Evolutionary conservation across 64 coral and sea anemone species (phyloP), one percentile per base, ranked within the genome.

Genomic region (Pocillopora damicornis): DNA sequence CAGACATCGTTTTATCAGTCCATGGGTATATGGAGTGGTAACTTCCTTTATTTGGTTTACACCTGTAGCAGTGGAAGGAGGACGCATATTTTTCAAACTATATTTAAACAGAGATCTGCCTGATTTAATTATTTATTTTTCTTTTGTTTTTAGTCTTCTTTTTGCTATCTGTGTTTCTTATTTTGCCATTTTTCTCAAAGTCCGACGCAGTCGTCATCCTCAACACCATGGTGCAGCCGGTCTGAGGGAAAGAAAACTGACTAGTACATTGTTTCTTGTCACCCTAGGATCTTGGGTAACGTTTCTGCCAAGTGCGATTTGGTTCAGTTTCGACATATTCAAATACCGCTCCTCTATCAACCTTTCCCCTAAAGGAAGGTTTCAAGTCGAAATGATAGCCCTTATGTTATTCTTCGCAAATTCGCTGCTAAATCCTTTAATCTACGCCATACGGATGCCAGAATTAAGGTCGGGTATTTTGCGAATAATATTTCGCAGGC

Each of bases 241-340:
- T 17, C 18, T 20, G 0, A 77, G 42, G 57, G 37, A 77, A 80
- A 34, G 78, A 62, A 80, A 80, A 80, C 78, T 80, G 78, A 80
- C 78, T 13, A 26, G 58, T 15, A 80, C 78, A 58, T 80, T 58
- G 59, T 61, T 61, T 5, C 60, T 62, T 26, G 59, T 61, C 8
- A 58, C 78, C 26, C 13, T 61, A 4, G 78, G 34, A 15, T 80
- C 58, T 61, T 15, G 30, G 30, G 15, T 80, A 11, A 7, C 2
- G 17, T 80, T 13, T 12, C 15, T 80, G 58, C 78, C 78, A 61
- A 23, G 0, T 20, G 11, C 25, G 25, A 8, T 11, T 26, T 61
- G n/a, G 0, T 0, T 15, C 23, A 12, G 20, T 15, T 2, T 79
- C 0, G 11, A 0, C 13, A 60, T 20, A 1, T 59, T 79, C 8